A percentile compares a stretch with the other conserved stretches of the same genome.
Conservation (phyloP, 1,140 invertebrate species). For the Babylonia areolata region DNA sequence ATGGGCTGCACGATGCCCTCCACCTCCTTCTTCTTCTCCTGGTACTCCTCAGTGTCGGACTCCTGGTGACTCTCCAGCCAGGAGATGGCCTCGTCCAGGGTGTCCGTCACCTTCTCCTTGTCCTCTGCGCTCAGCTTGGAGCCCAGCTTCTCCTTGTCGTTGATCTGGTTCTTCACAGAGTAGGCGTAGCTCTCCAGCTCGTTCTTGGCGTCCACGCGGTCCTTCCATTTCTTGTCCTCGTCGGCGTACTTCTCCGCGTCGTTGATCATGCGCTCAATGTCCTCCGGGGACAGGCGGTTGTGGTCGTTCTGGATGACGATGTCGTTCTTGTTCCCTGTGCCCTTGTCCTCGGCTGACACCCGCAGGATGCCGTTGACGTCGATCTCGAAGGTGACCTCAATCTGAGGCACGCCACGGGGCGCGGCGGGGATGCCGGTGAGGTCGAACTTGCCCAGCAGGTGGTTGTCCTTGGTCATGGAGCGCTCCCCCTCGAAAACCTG, state of each 20-base stretch:
- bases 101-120: conserved; percentile 95
- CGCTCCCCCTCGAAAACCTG: conserved; percentile 98
- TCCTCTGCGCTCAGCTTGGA: conserved; percentile 93
- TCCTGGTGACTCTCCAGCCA: conserved; percentile 98
- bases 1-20: conserved; percentile 98
- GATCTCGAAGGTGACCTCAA: conserved; percentile 99
- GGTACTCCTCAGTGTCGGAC: conserved; percentile 94
- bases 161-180: conserved; percentile 97
- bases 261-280: conserved; percentile 97
- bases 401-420: conserved; percentile 98
- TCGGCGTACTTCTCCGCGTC: conserved; percentile 69
- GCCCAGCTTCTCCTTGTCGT: conserved; percentile 98
- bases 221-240: conserved; percentile 81
- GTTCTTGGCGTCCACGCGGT: conserved; percentile 93
- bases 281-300: conserved; percentile 96
- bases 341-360: conserved; percentile 96
- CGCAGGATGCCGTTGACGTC: conserved; percentile 98
- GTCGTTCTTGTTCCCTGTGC: conserved; percentile 98
- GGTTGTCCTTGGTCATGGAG: conserved; percentile 99
- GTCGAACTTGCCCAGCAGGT: conserved; percentile 98
- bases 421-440: conserved; percentile 98
- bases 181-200: conserved; percentile 97
- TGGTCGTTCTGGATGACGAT: conserved; percentile 99
- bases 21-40: conserved; percentile 97
- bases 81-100: conserved; percentile 97